Evolutionary conservation across 1,140 invertebrate species (phyloP), one percentile per base, ranked within the genome.

Genomic region (Ephestia elutella): DNA sequence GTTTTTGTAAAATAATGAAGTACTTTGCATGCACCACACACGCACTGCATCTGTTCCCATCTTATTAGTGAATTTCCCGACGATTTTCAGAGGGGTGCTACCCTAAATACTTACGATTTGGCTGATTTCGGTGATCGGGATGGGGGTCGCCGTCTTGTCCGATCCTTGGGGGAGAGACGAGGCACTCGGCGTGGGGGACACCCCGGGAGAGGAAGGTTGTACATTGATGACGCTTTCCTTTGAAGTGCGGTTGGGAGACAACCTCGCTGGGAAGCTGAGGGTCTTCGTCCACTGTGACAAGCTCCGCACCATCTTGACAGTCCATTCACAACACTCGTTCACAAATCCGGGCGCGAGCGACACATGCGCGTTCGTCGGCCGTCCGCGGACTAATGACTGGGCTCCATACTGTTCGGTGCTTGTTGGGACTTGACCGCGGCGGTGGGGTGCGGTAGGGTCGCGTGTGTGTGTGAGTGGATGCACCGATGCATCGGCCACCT

Each of bases 281-380:
- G 94, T 96, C 90, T 95, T 96, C 72, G 94, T 95, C 95, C 95
- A 96, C 90, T 95, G 94, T 51, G 94, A 92, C 72, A 95, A 84
- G 89, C 94, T 95, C 70, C 95, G 93, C 78, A 95, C 95, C 95
- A 96, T 96, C 77, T 86, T 90, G 75, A 70, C 65, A 67, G 80
- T 82, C 68, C 80, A 86, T 81, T 73, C 81, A 84, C 81, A 72
- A 71, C 68, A 80, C 81, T 76, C 72, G 71, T 78, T 78, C 81
- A 82, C 81, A 77, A 76, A 80, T 74, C 70, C 44, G 58, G 57
- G 51, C 53, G 65, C 66, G 66, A 61, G 63, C 76, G 74, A 65
- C 67, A 76, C 82, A 73, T 77, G 56, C 82, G 68, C 78, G 68
- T 71, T 20, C 57, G 56, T 60, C 71, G 66, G 53, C 75, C 74